Base-by-base conservation (phyloP, 1,140 invertebrate genomes). In the Magallana gigas region DNA sequence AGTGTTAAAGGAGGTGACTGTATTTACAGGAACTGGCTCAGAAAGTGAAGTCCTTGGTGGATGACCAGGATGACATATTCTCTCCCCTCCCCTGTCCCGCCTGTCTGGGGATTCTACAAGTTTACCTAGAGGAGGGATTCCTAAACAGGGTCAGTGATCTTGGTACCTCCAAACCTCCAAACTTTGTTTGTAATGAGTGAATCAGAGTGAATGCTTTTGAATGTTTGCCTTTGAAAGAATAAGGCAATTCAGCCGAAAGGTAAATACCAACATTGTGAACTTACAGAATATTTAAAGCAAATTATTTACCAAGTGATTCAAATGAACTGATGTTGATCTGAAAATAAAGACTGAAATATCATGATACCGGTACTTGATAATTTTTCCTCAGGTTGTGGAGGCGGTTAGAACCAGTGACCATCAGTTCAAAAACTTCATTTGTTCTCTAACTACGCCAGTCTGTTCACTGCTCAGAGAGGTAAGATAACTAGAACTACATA, bases 381-480 rank as follows among this genome's bases (percentile, higher is more conserved):
- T 48, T 48, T 48, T 48, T 48, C 36, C 36, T 48, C 60, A 92
- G 92, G 90, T 93, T 60, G 83, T 87, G 18, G 59, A 88, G 57
- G 85, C 87, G 59, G 91, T 92, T 23, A 88, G 87, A 57, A 59
- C 89, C 48, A 90, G 83, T 64, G 90, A 91, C 14, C 92, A 90
- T 89, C 88, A 92, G 23, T 93, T 87, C 83, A 80, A 83, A 11
- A 87, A 85, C 12, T 92, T 92, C 84, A 89, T 91, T 64, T 92
- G 92, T 89, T 92, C 93, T 8, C 81, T 93, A 11, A 92, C 90
- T 82, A 81, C 92, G 36, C 93, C 93, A 29, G 92, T 93, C 11
- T 91, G 90, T 86, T 81, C 92, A 9, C 88, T 93, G 57, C 59
- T 93, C 1, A 90, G 93, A 90, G 91, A 93, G 92, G 91, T 91